Base-by-base conservation (phyloP, 1,140 invertebrate species). In the Acromyrmex heyeri region DNA sequence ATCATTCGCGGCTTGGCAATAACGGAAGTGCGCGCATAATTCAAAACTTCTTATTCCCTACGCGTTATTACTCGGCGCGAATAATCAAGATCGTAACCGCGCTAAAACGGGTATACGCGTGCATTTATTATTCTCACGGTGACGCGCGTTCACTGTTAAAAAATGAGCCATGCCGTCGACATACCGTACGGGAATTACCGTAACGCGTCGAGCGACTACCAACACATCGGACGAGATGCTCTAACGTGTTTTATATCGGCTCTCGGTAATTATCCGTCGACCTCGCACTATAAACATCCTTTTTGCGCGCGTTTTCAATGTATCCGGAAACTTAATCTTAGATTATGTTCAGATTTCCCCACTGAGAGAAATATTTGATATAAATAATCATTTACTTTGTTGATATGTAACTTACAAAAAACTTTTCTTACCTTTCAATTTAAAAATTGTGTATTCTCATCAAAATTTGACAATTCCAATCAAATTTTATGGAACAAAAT, bases 11-110 rank as follows among this genome's bases (percentile, higher is more conserved):
- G 69, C 38, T 8, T 34, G 53, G 79, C 67, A 73, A 48, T 82
- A 75, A 83, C 79, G 24, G 24, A 73, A 82, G 69, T 73, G 38
- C 34, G 67, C 21, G 38, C 38, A 81, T 81, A 72, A 81, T 72
- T 70, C 65, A 70, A 57, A 81, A 72, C 67, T 72, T 73, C 67
- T 73, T 70, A 57, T 82, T 73, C 69, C 38, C 67, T 59, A n/a
- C 53, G 24, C 79, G 55, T 48, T 82, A 82, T 82, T 73, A 73
- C 55, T n/a, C 24, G 38, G 69, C 3, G 55, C 79, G 12, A 59
- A 72, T 82, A 82, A 82, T 72, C 65, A 53, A 72, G 65, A 72
- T 72, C 55, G 53, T 72, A 59, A 57, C 53, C 53, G 50, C 53
- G 44, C 44, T 34, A 53, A 53, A 65, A 34, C 59, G 24, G n/a